These are phyloP conservation scores for Bos taurus DNA, from an alignment of 2,113 vertebrate species.

Conservation along the genomic window DNA sequence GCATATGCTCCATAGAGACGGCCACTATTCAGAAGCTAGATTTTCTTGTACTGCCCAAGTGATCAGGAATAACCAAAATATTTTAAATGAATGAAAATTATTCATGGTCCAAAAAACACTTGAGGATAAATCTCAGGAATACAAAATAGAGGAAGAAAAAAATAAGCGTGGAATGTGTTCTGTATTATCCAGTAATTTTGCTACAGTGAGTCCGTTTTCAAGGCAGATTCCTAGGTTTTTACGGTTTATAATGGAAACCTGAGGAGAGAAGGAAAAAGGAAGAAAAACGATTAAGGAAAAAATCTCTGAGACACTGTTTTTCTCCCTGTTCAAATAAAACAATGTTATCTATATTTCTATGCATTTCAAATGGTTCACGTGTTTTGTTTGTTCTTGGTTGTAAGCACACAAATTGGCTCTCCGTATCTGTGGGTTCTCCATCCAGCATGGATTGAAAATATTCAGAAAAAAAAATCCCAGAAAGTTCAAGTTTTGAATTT, in stretches of 20 bases:
- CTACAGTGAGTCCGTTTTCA: slow-evolving; percentile 78
- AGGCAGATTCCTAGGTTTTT: slow-evolving; percentile 69
- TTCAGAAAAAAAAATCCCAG: neutral
- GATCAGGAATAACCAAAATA: slow-evolving; percentile 49
- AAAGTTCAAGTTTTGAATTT: neutral
- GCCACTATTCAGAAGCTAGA: slow-evolving; percentile 53
- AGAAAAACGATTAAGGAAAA: slow-evolving; percentile 39
- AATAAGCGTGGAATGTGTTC: slow-evolving; percentile 37
- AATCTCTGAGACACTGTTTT: neutral
- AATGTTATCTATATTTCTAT: neutral
- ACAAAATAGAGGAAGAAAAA: slow-evolving; percentile 27
- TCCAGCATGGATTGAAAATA: neutral
- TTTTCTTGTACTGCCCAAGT: slow-evolving; percentile 72
- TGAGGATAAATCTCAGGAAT: slow-evolving; percentile 59
- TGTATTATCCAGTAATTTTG: slow-evolving; percentile 73
- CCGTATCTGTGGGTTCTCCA: neutral
- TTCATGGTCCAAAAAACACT: slow-evolving; percentile 59
- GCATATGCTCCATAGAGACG: slow-evolving; percentile 22
- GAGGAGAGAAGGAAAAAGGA: slow-evolving; percentile 44
- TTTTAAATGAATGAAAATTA: slow-evolving; percentile 51
- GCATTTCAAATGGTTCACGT: neutral
- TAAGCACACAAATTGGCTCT: neutral
- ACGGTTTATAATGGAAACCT: slow-evolving; percentile 83
- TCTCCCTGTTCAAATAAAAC: neutral
- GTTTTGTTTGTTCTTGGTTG: neutral